Evolutionary conservation across 2,888 invertebrate species (phyloP).

Genomic region (Temnothorax rugatulus): DNA sequence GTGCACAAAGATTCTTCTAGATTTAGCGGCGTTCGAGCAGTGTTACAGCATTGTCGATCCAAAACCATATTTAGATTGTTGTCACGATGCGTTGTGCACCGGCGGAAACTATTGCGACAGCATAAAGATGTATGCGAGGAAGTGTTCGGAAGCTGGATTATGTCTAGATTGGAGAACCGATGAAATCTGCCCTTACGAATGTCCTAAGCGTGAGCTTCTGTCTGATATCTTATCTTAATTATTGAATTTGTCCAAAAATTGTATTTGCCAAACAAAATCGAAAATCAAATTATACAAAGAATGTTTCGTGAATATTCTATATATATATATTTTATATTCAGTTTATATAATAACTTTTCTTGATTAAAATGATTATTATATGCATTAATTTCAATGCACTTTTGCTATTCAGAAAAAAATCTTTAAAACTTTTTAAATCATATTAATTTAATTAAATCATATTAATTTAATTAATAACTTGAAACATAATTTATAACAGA

Average conservation of each 20-base stretch:
- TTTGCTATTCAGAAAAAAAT: background rate
- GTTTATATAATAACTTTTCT: background rate
- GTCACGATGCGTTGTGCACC: slow-evolving; percentile 90
- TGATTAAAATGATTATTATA: background rate
- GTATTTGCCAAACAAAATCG: background rate
- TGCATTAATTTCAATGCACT: background rate
- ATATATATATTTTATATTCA: background rate
- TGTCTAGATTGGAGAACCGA: slow-evolving; percentile 91
- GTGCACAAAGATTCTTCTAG: slow-evolving; percentile 89
- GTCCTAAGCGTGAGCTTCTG: slow-evolving; percentile 85
- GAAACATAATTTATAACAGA: background rate
- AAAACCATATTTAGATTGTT: slow-evolving; percentile 89
- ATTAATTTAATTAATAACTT: background rate
- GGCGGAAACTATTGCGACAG: slow-evolving; percentile 89
- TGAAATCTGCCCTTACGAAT: slow-evolving; percentile 90
- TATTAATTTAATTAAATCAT: background rate
- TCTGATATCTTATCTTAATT: slow-evolving; percentile 9
- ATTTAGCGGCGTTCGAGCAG: slow-evolving; percentile 88
- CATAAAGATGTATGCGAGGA: slow-evolving; percentile 91
- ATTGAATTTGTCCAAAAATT: background rate
- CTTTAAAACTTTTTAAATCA: background rate
- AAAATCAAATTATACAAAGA: background rate
- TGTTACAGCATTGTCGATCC: slow-evolving; percentile 93
- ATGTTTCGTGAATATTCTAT: background rate
- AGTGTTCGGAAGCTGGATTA: slow-evolving; percentile 91